These are phyloP conservation scores for Micoletzkya japonica DNA, from an alignment of 2,888 invertebrate species.

Conservation along the genomic window DNA sequence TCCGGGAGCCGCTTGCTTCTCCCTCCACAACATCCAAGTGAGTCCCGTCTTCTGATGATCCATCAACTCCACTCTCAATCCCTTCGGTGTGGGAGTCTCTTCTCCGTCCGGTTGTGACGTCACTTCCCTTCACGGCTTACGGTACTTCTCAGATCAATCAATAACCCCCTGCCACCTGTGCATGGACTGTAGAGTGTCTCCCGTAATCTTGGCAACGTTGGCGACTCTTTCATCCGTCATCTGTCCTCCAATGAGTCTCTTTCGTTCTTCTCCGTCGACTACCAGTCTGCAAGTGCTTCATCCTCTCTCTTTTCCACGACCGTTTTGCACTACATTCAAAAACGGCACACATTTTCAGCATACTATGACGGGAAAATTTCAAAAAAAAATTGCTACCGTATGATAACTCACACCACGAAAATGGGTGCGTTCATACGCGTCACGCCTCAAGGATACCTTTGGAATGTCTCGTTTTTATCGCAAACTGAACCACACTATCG, in stretches of 20 bases:
- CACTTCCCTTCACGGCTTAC: conserved; percentile 13
- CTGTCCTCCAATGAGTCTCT: conserved; percentile 55
- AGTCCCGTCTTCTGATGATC: conserved; percentile 72
- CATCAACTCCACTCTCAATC: conserved; percentile 49
- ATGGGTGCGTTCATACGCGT: too few relatives aligned
- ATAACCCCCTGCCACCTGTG: conserved; percentile 10
- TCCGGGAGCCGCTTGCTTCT: conserved; percentile 79
- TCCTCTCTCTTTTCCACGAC: not conserved
- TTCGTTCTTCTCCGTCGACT: conserved; percentile 34
- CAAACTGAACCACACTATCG: too few relatives aligned
- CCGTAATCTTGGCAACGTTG: conserved; percentile 41
- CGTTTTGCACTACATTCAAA: too few relatives aligned
- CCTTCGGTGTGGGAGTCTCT: conserved; percentile 21
- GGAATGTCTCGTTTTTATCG: too few relatives aligned
- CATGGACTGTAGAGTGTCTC: conserved; percentile 10
- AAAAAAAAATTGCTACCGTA: too few relatives aligned
- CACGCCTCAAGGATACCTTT: too few relatives aligned
- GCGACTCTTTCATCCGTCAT: conserved; percentile 53
- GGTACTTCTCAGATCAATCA: not conserved
- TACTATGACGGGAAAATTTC: too few relatives aligned
- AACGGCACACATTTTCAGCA: too few relatives aligned
- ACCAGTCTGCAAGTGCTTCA: conserved; percentile 4
- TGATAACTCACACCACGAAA: not conserved
- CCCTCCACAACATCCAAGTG: conserved; percentile 86
- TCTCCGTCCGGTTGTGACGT: conserved; percentile 16